Base-by-base conservation (phyloP, 2,888 invertebrate species). In the Octodonta nipae region DNA sequence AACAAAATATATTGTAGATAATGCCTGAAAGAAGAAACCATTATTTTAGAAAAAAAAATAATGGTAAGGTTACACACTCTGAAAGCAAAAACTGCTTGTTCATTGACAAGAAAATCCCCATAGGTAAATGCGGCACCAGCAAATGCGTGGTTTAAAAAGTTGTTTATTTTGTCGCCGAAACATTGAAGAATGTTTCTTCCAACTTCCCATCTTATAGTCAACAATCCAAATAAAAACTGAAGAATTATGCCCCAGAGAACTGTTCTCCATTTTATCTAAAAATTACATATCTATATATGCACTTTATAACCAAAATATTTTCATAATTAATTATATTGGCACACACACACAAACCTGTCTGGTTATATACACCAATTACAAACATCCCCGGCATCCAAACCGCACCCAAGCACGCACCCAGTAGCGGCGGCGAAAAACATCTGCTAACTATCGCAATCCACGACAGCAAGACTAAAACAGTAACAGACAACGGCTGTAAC, bases 1-100 rank as follows among this genome's bases (percentile, higher is more conserved):
- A 61, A 96, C 83, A 73, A 93, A 95, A 64, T 86, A 87, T 32
- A 96, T 83, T 11, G 91, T 86, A 1, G 92, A 82, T 24, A 95
- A 66, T 0, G 77, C 75, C 83, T 84, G 61, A 15, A 61, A 59
- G 7, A 15, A 13, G 20, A 22, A 13, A 22, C 22, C 10, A 4
- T 2, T 3, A 22, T 3, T 5, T 17, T 2, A n/a, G 27, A 11
- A 7, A 32, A 4, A 4, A 5, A 3, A 12, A 7, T 10, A 17
- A 13, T 14, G 8, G 7, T 6, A 7, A 4, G 11, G 15, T 12
- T n/a, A 29, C 69, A 68, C 56, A 89, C 89, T 56, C 79, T 71
- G 57, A 95, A 93, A 0, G 88, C 91, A 55, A 95, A 92, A 10
- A 80, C 75, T 35, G 64, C 63, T 41, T 71, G 58, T 3, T 51